phyloP scores from a whole-genome alignment of 2,113 vertebrate species.

The Hydrochoerus hydrochaeris region DNA sequence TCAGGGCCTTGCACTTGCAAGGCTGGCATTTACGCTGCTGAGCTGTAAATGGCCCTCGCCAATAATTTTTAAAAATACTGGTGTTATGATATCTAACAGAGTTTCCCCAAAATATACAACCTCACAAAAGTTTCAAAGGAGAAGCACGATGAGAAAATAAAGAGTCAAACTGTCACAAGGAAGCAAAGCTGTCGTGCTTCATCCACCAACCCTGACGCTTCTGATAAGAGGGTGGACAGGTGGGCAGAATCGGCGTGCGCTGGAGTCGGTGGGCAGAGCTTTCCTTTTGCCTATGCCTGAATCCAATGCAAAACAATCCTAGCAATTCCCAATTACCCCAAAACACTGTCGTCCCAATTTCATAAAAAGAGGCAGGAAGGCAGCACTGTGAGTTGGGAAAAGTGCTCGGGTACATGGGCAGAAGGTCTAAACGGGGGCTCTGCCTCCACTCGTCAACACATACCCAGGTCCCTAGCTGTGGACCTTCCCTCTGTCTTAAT shows the following conservation, averaged over 20 bases:
- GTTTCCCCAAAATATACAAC: not conserved
- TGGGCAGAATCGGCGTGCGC: not conserved
- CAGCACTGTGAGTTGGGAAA: not conserved
- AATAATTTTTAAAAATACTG: not conserved
- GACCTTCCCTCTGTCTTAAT: not conserved
- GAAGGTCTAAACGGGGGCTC: not conserved
- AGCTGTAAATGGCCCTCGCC: not conserved
- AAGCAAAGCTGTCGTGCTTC: not conserved
- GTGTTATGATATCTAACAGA: not conserved
- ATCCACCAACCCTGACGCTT: not conserved
- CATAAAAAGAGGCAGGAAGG: not conserved
- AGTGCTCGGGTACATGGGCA: rapidly evolving
- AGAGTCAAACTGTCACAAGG: not conserved
- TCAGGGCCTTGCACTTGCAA: too few relatives aligned
- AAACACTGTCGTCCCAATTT: not conserved
- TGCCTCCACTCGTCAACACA: not conserved
- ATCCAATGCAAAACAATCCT: not conserved
- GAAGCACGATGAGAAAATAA: not conserved
- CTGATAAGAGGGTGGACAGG: too few relatives aligned
- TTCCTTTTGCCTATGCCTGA: not conserved
- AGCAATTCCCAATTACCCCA: not conserved
- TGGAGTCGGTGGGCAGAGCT: not conserved
- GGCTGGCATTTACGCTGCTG: too few relatives aligned
- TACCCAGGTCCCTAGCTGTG: not conserved
- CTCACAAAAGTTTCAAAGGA: not conserved